phyloP scores from a whole-genome alignment of 2,797 vertebrate species.

The Halcyon badia region DNA sequence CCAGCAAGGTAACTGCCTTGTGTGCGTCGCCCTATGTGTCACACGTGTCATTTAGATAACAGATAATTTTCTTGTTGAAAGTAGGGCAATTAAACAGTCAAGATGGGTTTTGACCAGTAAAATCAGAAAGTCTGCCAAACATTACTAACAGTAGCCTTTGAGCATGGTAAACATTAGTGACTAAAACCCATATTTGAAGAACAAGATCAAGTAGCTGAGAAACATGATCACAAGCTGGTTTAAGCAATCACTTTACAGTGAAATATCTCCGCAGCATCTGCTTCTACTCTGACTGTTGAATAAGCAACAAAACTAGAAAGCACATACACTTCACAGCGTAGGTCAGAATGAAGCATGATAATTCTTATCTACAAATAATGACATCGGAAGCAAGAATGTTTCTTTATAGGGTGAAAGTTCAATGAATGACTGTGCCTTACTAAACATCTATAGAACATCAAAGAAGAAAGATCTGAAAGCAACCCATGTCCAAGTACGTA shows the following conservation, averaged over 20 bases:
- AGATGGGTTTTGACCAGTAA: conserved; percentile 28
- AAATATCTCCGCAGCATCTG: background rate
- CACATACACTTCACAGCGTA: background rate
- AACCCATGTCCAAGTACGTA: background rate
- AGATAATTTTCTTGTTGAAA: background rate
- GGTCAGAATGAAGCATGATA: background rate
- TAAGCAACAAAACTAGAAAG: background rate
- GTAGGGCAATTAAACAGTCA: conserved; percentile 10
- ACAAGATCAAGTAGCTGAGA: conserved; percentile 58
- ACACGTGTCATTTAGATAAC: background rate
- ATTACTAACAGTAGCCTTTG: conserved; percentile 34
- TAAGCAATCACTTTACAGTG: background rate
- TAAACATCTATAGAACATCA: background rate
- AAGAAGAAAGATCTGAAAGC: background rate
- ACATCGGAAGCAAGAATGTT: background rate
- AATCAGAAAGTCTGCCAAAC: conserved; percentile 33
- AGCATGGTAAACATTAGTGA: conserved; percentile 4
- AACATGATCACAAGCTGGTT: conserved; percentile 31
- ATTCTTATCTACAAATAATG: background rate
- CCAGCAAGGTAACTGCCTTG: background rate
- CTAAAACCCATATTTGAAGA: conserved; percentile 47
- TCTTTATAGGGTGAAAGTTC: background rate
- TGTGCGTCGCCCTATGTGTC: background rate
- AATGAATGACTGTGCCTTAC: background rate
- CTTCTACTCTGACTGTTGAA: conserved; percentile 17